Conservation (phyloP, 2,888 invertebrate species). For the Microctonus hyperodae region DNA sequence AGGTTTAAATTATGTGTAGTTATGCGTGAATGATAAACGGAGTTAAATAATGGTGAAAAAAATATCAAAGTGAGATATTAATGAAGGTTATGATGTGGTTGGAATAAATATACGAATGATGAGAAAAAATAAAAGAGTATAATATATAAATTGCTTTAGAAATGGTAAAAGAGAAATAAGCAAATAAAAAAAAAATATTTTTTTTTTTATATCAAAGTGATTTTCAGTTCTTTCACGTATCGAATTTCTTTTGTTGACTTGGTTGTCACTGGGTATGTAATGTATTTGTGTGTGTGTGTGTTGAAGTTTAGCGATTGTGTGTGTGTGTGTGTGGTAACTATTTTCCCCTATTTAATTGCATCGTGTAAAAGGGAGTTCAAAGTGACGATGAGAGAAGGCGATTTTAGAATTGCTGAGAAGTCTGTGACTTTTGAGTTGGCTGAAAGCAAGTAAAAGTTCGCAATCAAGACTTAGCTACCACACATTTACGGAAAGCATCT, state of each 20-base stretch:
- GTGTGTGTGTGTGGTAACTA: neutral
- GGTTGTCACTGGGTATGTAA: neutral
- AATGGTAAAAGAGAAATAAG: neutral
- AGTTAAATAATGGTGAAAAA: neutral
- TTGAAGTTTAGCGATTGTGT: neutral
- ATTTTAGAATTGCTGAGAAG: neutral
- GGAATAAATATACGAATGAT: neutral
- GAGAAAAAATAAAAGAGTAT: too few species aligned
- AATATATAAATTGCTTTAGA: neutral
- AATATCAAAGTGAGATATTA: neutral
- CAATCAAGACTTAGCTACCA: neutral
- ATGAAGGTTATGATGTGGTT: neutral
- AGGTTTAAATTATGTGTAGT: too few species aligned
- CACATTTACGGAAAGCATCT: neutral
- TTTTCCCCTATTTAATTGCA: neutral
- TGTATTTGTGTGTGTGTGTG: neutral
- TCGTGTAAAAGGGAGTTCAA: constrained; percentile 1
- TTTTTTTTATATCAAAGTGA: neutral
- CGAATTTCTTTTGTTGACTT: neutral
- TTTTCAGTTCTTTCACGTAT: neutral
- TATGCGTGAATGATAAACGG: too few species aligned
- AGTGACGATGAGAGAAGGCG: neutral
- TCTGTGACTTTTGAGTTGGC: neutral
- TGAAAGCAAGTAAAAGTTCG: neutral
- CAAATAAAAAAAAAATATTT: neutral